Base-by-base conservation (phyloP, 2,797 vertebrate species). In the Martes flavigula region DNA sequence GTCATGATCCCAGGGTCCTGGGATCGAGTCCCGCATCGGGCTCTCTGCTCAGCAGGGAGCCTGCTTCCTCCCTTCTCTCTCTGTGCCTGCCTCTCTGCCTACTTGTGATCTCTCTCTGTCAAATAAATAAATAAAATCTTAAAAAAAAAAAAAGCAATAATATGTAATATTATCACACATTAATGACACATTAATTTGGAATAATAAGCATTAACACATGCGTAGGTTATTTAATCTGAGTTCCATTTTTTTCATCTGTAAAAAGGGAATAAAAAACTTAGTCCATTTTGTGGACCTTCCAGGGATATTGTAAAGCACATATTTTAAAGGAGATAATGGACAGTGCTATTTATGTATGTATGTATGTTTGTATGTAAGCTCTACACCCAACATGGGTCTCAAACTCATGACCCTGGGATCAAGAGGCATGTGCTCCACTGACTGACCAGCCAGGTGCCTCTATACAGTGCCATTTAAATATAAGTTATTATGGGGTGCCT, bases 221-320 rank as follows among this genome's bases (percentile, higher is more conserved):
- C 13, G 1, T 4, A 82, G 43, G 43, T 48, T 64, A 46, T 68
- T 66, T 92, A 32, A 17, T 85, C 51, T 85, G 58, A 70, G 27
- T 72, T 77, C 73, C 7, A n/a, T 91, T 87, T 97, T 87, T 75
- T 96, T 27, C 48, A n/a, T 87, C 20, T 73, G 20, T 87, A 60
- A 62, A 38, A 81, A 70, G 43, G 5, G 25, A 84, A 60, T 64
- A 20, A 43, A 35, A 70, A 48, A 54, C 30, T 75, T 48, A 13
- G 46, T 93, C 46, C 18, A 0, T 87, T 96, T 88, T 40, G 25
- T 83, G 46, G 78, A 35, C 48, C n/a, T 87, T 27, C 38, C 7
- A 46, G 78, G 60, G 56, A 48, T 86, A 7, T 14, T 58, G 5
- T 25, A 32, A 89, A 85, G 35, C 48, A 78, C 5, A 56, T 48